Evolutionary conservation across 2,113 vertebrate species (phyloP).

Genomic region (Anser cygnoides): DNA sequence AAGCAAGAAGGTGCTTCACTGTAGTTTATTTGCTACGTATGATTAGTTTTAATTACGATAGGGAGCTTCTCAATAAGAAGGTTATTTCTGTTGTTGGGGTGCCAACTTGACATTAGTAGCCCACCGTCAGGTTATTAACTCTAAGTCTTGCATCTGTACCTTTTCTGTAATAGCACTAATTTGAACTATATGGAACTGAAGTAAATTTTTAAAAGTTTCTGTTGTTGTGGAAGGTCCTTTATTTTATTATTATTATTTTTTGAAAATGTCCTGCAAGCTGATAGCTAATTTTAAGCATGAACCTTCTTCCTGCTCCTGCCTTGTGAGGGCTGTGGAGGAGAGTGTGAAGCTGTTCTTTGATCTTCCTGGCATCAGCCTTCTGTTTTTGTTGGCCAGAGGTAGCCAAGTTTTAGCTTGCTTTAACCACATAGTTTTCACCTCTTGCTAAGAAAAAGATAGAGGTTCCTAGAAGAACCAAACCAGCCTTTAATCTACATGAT

Average conservation of each 20-base stretch:
- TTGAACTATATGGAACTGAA: background rate
- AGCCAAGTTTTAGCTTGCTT: background rate
- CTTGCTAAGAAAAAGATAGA: background rate
- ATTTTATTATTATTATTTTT: background rate
- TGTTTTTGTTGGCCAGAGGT: background rate
- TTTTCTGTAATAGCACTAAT: background rate
- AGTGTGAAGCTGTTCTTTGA: no score
- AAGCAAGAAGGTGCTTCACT: background rate
- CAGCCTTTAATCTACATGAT: background rate
- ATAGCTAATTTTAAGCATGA: no score
- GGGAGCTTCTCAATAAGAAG: background rate
- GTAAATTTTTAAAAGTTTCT: background rate
- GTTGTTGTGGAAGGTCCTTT: constrained; percentile 34
- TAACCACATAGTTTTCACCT: background rate
- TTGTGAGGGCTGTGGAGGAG: no score
- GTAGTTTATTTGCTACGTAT: background rate
- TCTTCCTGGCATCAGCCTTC: background rate
- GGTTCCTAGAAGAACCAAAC: background rate
- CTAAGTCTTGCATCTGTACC: background rate
- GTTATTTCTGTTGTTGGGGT: background rate
- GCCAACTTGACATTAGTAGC: background rate
- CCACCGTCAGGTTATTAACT: background rate
- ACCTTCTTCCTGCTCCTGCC: no score
- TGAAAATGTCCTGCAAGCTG: background rate
- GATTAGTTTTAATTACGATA: background rate